phyloP scores from a whole-genome alignment of 2,797 vertebrate species.

The Sebastes diploproa region DNA sequence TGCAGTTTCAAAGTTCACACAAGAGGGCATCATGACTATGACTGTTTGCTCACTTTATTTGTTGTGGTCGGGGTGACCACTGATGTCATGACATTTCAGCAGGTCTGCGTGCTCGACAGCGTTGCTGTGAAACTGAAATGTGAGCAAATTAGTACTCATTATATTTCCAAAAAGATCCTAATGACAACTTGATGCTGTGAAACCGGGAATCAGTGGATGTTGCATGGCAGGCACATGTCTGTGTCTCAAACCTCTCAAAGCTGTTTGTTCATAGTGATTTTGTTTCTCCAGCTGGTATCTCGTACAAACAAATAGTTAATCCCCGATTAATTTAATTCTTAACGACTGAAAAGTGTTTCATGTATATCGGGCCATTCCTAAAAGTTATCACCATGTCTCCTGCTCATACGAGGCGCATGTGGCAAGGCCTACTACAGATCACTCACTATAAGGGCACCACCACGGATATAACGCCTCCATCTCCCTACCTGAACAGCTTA shows the following conservation, averaged over 20 bases:
- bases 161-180: neutral
- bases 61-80: slow-evolving; percentile 55
- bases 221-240: neutral
- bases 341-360: neutral
- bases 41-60: slow-evolving; percentile 68
- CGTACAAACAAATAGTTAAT: neutral
- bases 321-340: neutral
- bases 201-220: neutral
- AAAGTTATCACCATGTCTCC: neutral
- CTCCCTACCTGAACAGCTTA: no score
- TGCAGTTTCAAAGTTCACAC: slow-evolving; percentile 58
- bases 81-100: slow-evolving; percentile 42
- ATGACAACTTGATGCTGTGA: neutral
- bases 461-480: no score
- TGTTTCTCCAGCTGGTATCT: neutral
- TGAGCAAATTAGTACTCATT: neutral
- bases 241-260: neutral
- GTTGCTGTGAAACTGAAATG: neutral
- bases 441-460: no score
- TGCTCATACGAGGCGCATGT: no score
- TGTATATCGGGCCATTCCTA: neutral
- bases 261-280: neutral
- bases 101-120: neutral
- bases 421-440: no score
- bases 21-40: slow-evolving; percentile 37